Percentiles rank a stretch among this genome's conserved stretches.
These are phyloP conservation scores for Nycticryphes semicollaris DNA, from an alignment of 2,113 vertebrate species.

Conservation along the genomic window DNA sequence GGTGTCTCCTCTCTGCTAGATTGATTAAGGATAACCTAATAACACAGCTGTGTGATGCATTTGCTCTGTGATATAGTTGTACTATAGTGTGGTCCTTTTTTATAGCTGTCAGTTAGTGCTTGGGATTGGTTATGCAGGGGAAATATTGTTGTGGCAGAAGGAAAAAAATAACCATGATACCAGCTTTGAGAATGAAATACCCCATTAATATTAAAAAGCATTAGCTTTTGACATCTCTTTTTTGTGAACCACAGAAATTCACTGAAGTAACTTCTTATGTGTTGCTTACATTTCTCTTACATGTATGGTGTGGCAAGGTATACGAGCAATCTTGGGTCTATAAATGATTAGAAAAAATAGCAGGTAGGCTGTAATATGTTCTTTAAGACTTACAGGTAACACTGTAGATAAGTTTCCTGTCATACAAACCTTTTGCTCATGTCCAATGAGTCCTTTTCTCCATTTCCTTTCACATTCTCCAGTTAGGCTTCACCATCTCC, in stretches of 20 bases:
- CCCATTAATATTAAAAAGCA: neutral
- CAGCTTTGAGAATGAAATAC: neutral
- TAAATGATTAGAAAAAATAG: neutral
- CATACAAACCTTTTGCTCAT: neutral
- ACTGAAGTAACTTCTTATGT: neutral
- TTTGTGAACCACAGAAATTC: neutral
- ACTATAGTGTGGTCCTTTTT: neutral
- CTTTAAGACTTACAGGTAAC: neutral
- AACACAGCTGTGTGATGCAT: neutral
- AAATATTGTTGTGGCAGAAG: neutral
- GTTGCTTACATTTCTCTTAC: neutral
- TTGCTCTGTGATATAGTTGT: neutral
- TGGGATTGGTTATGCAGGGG: neutral
- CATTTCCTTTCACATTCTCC: neutral
- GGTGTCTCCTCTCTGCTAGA: neutral
- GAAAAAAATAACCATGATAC: neutral
- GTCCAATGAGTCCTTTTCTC: neutral
- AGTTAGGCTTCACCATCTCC: neutral
- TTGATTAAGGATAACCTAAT: neutral
- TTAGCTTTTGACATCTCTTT: neutral
- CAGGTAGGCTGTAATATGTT: neutral
- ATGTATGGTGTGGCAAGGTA: neutral
- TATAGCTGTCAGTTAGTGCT: neutral
- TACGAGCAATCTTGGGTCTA: neutral
- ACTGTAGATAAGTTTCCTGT: neutral